These are phyloP conservation scores for Nymphalis urticae DNA, from an alignment of 2,888 invertebrate genomes.

Conservation along the genomic window DNA sequence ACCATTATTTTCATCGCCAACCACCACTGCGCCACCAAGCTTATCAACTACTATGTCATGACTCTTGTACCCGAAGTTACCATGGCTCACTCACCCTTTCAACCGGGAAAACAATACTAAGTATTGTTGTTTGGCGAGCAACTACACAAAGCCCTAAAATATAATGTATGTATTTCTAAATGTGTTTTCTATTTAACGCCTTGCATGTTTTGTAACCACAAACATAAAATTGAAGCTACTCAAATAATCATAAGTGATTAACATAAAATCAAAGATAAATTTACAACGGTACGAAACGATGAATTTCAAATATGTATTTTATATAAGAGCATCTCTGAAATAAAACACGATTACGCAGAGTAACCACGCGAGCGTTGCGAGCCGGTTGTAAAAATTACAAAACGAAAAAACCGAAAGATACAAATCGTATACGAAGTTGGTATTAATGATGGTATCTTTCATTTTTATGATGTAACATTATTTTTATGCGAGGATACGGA, in stretches of 20 bases:
- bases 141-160: too few relatives aligned
- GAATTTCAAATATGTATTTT: conserved; percentile 77
- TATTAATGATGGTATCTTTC: conserved; percentile 30
- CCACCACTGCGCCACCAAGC: too few relatives aligned
- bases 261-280: conserved; percentile 69
- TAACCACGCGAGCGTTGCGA: conserved; percentile 68
- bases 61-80: too few relatives aligned
- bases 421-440: conserved; percentile 59
- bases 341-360: conserved; percentile 76
- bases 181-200: not conserved
- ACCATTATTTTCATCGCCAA: too few relatives aligned
- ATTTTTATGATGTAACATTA: conserved; percentile 31
- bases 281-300: conserved; percentile 70
- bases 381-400: conserved; percentile 73
- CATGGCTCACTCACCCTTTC: too few relatives aligned
- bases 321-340: conserved; percentile 70
- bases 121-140: too few relatives aligned
- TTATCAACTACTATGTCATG: too few relatives aligned
- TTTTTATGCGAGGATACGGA: conserved; percentile 27
- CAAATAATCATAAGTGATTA: conserved; percentile 52
- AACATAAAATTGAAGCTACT: conserved; percentile 9
- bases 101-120: too few relatives aligned
- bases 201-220: conserved; percentile 9
- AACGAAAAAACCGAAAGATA: conserved; percentile 66
- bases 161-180: too few relatives aligned